These are phyloP conservation scores for Chaetops frenatus DNA, from an alignment of 2,113 vertebrate species.

Conservation along the genomic window DNA sequence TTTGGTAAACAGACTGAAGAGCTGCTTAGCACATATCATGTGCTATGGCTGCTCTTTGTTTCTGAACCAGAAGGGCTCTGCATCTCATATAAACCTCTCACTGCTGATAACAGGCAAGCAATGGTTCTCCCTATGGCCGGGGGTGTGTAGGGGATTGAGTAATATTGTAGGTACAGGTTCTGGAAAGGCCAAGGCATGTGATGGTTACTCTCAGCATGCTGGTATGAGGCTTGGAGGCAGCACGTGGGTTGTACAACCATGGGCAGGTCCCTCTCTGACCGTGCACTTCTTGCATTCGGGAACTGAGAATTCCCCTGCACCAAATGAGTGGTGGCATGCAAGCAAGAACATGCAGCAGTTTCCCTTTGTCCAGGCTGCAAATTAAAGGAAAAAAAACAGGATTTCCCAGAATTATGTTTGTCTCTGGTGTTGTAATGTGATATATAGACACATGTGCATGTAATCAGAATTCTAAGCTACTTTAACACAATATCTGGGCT, in stretches of 20 bases:
- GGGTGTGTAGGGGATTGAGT: neutral
- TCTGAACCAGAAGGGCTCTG: neutral
- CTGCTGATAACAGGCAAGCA: neutral
- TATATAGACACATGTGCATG: neutral
- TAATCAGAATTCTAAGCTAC: neutral
- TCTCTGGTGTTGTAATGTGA: neutral
- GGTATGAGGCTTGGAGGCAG: neutral
- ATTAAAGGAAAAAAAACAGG: rapidly evolving
- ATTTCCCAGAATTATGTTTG: neutral
- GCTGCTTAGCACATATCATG: neutral
- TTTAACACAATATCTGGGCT: neutral
- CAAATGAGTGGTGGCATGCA: neutral
- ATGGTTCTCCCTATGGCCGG: neutral
- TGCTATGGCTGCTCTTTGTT: neutral
- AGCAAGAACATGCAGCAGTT: neutral
- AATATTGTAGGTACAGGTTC: neutral
- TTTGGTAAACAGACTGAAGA: neutral
- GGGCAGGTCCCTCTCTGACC: neutral
- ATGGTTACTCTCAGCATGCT: neutral
- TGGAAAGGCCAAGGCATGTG: neutral
- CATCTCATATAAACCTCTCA: neutral
- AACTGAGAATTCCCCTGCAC: neutral
- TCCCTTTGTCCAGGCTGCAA: neutral
- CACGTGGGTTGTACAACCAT: rapidly evolving
- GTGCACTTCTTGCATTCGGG: neutral